phyloP scores from a whole-genome alignment of 2,888 invertebrate species.

The Diploptera punctata region DNA sequence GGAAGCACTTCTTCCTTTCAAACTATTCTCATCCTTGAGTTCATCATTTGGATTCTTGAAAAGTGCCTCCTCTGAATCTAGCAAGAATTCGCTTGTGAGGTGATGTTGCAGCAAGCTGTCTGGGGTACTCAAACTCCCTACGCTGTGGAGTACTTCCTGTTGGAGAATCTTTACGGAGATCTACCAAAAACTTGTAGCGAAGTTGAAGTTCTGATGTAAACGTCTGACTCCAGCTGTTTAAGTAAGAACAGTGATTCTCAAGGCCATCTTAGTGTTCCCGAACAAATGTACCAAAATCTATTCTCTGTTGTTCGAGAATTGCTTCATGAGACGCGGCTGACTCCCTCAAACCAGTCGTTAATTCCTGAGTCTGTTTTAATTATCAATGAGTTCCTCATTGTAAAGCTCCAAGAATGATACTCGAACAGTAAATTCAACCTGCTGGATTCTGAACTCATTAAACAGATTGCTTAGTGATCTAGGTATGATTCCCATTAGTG shows the following conservation, averaged over 20 bases:
- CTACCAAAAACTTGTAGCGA: slow-evolving; percentile 55
- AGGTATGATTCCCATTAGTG: slow-evolving; percentile 90
- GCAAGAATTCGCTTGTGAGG: slow-evolving; percentile 71
- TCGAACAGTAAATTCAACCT: slow-evolving; percentile 84
- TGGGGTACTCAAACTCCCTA: slow-evolving; percentile 68
- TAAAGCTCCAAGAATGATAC: slow-evolving; percentile 95
- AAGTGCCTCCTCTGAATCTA: slow-evolving; percentile 62
- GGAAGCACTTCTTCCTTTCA: too few species aligned
- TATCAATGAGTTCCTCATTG: slow-evolving; percentile 96
- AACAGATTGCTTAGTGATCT: slow-evolving; percentile 90
- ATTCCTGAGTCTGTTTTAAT: too few species aligned
- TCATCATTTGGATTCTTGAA: too few species aligned
- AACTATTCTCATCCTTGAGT: too few species aligned
- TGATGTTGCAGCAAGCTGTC: slow-evolving; percentile 67
- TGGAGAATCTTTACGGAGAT: slow-evolving; percentile 55
- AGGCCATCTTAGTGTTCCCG: slow-evolving; percentile 50
- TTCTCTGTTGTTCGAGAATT: slow-evolving; percentile 50
- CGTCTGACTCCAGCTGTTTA: slow-evolving; percentile 50
- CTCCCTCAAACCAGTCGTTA: background rate
- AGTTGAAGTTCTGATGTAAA: slow-evolving; percentile 50
- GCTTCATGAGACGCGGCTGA: slow-evolving; percentile 46
- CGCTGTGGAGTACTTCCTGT: slow-evolving; percentile 73
- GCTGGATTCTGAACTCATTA: slow-evolving; percentile 77
- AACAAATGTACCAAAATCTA: slow-evolving; percentile 45
- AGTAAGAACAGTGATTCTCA: slow-evolving; percentile 48